Conservation (phyloP, 2,797 vertebrate species). For the Myotis findleyi region DNA sequence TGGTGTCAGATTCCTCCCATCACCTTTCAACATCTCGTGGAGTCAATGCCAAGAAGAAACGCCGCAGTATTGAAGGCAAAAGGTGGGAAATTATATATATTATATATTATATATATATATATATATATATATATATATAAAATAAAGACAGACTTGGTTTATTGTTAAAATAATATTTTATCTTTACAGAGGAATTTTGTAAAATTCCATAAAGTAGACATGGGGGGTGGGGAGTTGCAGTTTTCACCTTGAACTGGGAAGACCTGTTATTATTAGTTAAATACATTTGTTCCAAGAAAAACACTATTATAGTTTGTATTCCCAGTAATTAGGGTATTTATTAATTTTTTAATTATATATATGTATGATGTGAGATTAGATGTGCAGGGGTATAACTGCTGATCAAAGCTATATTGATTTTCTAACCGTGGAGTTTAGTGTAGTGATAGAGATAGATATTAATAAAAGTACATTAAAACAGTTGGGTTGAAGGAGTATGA, state of each 20-base stretch:
- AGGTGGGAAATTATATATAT: no score
- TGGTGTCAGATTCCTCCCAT: no score
- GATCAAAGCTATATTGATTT: constrained; percentile 16
- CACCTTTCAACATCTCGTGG: no score
- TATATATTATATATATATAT: no score
- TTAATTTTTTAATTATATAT: neutral
- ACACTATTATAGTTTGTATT: neutral
- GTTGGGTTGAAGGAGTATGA: neutral
- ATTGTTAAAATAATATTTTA: constrained; percentile 27
- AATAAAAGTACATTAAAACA: neutral
- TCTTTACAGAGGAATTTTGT: constrained; percentile 16
- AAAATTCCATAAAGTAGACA: constrained; percentile 19
- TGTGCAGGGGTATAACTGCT: neutral
- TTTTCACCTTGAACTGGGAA: constrained; percentile 13
- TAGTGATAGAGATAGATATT: neutral
- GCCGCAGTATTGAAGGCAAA: no score
- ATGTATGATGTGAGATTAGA: neutral
- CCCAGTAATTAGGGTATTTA: neutral
- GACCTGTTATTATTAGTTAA: neutral
- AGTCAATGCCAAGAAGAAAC: no score
- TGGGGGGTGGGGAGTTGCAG: rapidly evolving
- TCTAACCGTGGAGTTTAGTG: neutral
- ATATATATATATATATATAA: no score
- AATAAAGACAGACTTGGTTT: neutral
- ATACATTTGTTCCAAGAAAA: neutral